These are phyloP conservation scores for Paratrypauchen microcephalus DNA, from an alignment of 2,797 vertebrate genomes.

Conservation along the genomic window DNA sequence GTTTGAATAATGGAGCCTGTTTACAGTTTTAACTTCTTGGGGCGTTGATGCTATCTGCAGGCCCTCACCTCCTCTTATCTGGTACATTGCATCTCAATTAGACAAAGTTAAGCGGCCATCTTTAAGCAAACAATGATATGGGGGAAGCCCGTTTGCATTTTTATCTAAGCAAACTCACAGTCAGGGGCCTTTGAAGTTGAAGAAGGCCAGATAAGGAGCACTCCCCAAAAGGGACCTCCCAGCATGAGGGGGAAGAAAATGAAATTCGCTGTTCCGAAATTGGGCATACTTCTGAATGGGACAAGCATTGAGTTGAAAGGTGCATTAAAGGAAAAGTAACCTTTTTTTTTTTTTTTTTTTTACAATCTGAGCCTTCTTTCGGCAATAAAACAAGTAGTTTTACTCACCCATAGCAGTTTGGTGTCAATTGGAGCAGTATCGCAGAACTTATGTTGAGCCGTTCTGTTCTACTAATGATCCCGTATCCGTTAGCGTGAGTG, in stretches of 20 bases:
- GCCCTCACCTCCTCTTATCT: slow-evolving; percentile 1
- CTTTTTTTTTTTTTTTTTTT: too few species aligned
- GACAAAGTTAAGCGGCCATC: slow-evolving; percentile 18
- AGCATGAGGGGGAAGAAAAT: slow-evolving; percentile 46
- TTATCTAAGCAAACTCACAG: slow-evolving; percentile 12
- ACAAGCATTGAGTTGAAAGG: too few species aligned
- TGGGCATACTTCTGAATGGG: slow-evolving; percentile 7
- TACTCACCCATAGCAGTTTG: too few species aligned
- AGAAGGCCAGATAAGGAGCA: slow-evolving; percentile 45
- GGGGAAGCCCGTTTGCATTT: slow-evolving; percentile 26
- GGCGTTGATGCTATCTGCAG: neutral
- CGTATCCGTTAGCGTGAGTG: too few species aligned
- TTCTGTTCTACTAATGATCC: too few species aligned
- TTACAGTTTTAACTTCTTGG: neutral
- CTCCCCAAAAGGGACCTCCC: slow-evolving; percentile 44
- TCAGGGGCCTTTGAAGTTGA: slow-evolving; percentile 24
- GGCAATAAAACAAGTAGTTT: too few species aligned
- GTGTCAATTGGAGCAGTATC: too few species aligned
- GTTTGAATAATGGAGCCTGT: neutral
- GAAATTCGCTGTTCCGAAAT: neutral
- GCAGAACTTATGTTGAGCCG: too few species aligned
- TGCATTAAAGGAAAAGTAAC: too few species aligned
- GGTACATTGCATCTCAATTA: slow-evolving; percentile 39
- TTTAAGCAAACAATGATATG: slow-evolving; percentile 27
- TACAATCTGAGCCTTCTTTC: too few species aligned